These are phyloP conservation scores for Alethe castanea DNA, from an alignment of 2,113 vertebrate species.

Conservation along the genomic window DNA sequence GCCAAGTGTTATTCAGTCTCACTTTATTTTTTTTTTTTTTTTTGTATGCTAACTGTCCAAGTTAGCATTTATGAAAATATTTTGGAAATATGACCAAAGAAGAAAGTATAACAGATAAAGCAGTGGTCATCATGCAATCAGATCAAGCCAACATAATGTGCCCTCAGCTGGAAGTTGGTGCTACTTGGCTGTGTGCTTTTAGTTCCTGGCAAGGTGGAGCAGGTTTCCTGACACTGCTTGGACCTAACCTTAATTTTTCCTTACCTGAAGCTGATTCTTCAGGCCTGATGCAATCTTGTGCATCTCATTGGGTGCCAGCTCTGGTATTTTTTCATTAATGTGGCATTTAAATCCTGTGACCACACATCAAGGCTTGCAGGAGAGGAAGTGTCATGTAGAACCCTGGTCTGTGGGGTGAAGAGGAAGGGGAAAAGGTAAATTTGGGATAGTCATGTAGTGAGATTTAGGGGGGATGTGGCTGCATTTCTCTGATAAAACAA, in stretches of 20 bases:
- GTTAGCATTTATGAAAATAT: constrained; percentile 4
- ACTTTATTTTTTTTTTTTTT: neutral
- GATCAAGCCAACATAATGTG: neutral
- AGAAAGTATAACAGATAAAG: neutral
- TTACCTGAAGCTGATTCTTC: neutral
- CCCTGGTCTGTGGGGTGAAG: neutral
- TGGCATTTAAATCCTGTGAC: neutral
- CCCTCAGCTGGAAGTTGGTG: neutral
- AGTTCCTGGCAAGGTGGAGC: neutral
- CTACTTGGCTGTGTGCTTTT: neutral
- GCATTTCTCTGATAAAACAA: neutral
- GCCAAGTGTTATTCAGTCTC: constrained; percentile 13
- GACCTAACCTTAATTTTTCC: neutral
- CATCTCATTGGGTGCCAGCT: neutral
- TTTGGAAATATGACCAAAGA: neutral
- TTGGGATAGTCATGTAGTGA: neutral
- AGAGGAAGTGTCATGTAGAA: neutral
- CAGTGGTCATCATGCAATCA: neutral
- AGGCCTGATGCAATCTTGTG: neutral
- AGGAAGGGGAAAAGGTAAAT: neutral
- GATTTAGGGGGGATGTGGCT: neutral
- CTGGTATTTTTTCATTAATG: neutral
- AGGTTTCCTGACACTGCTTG: neutral
- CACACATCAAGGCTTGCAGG: neutral
- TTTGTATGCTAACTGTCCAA: neutral